Conservation (phyloP, 2,113 vertebrate genomes). For the Sminthopsis crassicaudata region DNA sequence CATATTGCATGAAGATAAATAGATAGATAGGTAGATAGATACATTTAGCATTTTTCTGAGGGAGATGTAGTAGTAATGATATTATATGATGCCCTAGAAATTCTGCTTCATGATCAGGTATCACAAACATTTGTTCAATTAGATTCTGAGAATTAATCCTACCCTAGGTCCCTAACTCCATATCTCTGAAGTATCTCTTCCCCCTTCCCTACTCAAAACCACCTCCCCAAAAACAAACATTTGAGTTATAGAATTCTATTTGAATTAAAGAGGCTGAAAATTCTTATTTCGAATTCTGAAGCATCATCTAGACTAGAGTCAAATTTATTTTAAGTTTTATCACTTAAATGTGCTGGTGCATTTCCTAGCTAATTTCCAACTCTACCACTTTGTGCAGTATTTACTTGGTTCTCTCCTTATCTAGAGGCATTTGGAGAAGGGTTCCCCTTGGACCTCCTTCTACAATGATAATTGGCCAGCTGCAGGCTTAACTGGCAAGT, state of each 20-base stretch:
- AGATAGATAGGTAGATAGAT: no score
- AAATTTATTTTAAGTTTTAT: not conserved
- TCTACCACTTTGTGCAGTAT: not conserved
- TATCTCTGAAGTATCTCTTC: not conserved
- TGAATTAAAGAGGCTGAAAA: not conserved
- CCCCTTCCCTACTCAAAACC: not conserved
- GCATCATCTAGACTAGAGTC: not conserved
- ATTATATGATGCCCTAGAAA: not conserved
- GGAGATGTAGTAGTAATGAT: not conserved
- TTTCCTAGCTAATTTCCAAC: slow-evolving; percentile 5
- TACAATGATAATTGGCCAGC: slow-evolving; percentile 15
- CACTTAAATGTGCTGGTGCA: not conserved
- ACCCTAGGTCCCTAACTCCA: not conserved
- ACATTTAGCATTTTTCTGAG: not conserved
- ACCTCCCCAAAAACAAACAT: not conserved
- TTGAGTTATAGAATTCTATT: not conserved
- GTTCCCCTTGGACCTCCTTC: not conserved
- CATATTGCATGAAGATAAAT: not conserved
- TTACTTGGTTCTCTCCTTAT: not conserved
- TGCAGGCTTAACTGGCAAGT: slow-evolving; percentile 21
- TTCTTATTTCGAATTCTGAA: slow-evolving; percentile 7
- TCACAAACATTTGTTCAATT: not conserved
- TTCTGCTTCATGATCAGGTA: not conserved
- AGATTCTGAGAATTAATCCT: not conserved
- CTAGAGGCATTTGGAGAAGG: slow-evolving; percentile 9